These are phyloP conservation scores for Anodontia alba DNA, from an alignment of 2,888 invertebrate genomes.

Conservation along the genomic window DNA sequence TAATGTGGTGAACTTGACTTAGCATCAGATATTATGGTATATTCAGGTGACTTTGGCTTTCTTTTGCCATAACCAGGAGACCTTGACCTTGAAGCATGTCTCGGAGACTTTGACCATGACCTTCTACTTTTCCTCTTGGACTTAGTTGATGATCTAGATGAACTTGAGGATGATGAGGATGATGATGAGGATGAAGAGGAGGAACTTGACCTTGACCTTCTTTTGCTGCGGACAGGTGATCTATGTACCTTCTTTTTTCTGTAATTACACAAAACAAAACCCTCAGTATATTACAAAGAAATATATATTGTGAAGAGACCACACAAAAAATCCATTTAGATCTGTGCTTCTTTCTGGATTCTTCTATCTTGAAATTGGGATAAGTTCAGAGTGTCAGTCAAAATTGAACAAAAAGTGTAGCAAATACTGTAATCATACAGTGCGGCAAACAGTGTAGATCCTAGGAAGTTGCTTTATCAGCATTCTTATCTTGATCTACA, in stretches of 20 bases:
- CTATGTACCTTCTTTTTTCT: not conserved
- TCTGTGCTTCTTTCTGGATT: too few species aligned
- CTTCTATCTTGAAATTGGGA: too few species aligned
- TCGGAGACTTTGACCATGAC: not conserved
- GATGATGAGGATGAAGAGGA: conserved; percentile 34
- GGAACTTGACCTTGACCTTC: conserved; percentile 22
- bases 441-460: too few species aligned
- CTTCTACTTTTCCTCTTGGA: not conserved
- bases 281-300: not conserved
- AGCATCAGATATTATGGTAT: not conserved
- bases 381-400: too few species aligned
- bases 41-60: conserved; percentile 34
- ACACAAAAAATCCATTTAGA: too few species aligned
- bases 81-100: conserved; percentile 4
- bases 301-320: too few species aligned
- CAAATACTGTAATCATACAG: too few species aligned
- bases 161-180: conserved; percentile 31
- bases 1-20: not conserved
- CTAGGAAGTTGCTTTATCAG: too few species aligned
- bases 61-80: conserved; percentile 22
- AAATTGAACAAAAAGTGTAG: too few species aligned
- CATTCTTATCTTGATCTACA: too few species aligned
- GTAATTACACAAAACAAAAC: not conserved
- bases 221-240: not conserved
- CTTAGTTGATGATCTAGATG: not conserved